Evolutionary conservation across 2,113 vertebrate species (phyloP).

Genomic region (Syrrhaptes paradoxus): DNA sequence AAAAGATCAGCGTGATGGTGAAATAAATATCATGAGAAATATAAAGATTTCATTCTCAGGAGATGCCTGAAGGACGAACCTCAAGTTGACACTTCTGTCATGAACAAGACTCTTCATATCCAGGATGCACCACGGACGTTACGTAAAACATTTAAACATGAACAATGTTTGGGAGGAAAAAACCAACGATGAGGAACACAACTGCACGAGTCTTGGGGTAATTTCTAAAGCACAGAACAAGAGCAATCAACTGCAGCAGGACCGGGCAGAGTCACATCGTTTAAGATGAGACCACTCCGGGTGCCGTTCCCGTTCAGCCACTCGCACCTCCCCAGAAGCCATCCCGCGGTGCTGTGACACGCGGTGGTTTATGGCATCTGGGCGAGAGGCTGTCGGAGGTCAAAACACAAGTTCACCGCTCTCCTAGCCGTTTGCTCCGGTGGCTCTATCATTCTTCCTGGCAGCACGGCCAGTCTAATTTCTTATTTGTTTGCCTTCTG

Average conservation of each 20-base stretch:
- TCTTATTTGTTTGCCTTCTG: slow-evolving; percentile 52
- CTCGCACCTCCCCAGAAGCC: slow-evolving; percentile 29
- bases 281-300: not conserved
- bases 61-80: not conserved
- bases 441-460: slow-evolving; percentile 16
- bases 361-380: slow-evolving; percentile 12
- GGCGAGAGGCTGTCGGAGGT: slow-evolving; percentile 15
- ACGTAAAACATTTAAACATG: not conserved
- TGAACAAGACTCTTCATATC: not conserved
- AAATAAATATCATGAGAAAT: not conserved
- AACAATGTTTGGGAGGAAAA: not conserved
- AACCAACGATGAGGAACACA: not conserved
- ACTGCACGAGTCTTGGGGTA: not conserved
- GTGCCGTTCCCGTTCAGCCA: not conserved
- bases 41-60: not conserved
- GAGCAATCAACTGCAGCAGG: slow-evolving; percentile 3
- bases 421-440: not conserved
- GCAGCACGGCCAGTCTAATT: slow-evolving; percentile 26
- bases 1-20: not conserved
- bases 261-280: not conserved
- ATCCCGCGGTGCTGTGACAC: slow-evolving; percentile 35
- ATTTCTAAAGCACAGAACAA: not conserved
- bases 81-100: not conserved
- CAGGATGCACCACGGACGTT: not conserved
- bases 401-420: not conserved